Conservation (phyloP, 2,113 vertebrate species). For the Pavo muticus region DNA sequence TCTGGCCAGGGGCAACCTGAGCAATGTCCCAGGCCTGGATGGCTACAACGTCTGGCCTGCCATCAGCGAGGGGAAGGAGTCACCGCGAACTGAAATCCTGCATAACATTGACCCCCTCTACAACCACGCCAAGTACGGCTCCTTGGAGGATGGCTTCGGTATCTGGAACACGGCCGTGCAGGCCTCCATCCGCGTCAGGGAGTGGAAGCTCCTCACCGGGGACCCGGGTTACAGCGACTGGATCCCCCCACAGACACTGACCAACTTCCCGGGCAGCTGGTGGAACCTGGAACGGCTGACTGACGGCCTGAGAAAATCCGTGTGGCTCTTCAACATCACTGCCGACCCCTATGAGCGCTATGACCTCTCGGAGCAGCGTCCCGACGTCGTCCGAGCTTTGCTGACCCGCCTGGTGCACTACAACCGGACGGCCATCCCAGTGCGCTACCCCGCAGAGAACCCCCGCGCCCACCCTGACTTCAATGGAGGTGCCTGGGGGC, state of each 20-base stretch:
- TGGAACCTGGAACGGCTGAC: slow-evolving; percentile 94
- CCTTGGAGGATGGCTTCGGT: slow-evolving; percentile 86
- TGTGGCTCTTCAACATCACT: slow-evolving; percentile 98
- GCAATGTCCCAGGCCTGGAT: slow-evolving; percentile 83
- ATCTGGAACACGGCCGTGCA: slow-evolving; percentile 96
- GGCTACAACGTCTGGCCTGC: slow-evolving; percentile 92
- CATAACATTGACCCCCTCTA: slow-evolving; percentile 98
- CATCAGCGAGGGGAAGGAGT: slow-evolving; percentile 92
- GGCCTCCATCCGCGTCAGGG: slow-evolving; percentile 91
- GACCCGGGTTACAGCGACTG: slow-evolving; percentile 96
- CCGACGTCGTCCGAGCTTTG: slow-evolving; percentile 89
- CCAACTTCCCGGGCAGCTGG: slow-evolving; percentile 90
- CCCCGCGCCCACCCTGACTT: slow-evolving; percentile 91
- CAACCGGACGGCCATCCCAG: slow-evolving; percentile 92
- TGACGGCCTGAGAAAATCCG: slow-evolving; percentile 77
- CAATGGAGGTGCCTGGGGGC: slow-evolving; percentile 94
- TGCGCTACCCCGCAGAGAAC: slow-evolving; percentile 93
- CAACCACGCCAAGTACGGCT: slow-evolving; percentile 88
- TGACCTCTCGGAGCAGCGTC: slow-evolving; percentile 86
- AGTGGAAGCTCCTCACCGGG: slow-evolving; percentile 97
- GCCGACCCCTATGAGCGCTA: slow-evolving; percentile 91
- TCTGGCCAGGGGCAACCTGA: slow-evolving; percentile 88
- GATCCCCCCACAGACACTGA: slow-evolving; percentile 92
- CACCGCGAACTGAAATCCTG: slow-evolving; percentile 91
- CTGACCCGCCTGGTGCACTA: slow-evolving; percentile 88